Evolutionary conservation across 2,797 vertebrate species (phyloP), one percentile per base, ranked within the genome.

Genomic region (Pantherophis vulpinus): DNA sequence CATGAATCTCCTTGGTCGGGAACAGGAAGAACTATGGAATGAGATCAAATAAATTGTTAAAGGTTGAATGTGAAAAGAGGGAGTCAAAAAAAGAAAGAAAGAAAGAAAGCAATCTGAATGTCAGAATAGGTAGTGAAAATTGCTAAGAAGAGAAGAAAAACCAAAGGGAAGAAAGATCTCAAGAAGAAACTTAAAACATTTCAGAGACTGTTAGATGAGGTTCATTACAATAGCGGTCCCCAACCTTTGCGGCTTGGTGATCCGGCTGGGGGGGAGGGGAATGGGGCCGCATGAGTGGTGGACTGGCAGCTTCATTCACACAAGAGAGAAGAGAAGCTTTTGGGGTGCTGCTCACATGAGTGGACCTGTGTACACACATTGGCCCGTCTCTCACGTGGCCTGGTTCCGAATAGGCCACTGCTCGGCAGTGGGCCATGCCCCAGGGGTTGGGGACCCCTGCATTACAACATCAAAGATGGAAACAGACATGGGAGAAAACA

Each of bases 211-310:
- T 70, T 70, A 70, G 63, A 70, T 2, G 29, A 70, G 63, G n/a
- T 70, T n/a, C 13, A n/a, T 70, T 14, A 16, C 63, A 63, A 63
- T 23, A 27, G 9, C 1, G 0, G 25, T 1, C 3, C 10, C 10
- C 61, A 63, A 29, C 3, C 25, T 29, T 63, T 29, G 10, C 0
- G 25, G 61, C 1, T 63, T 63, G 9, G 61, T 3, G 1, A 27
- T 0, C 61, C 0, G 25, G 27, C 10, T 63, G 61, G 3, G 3
- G 59, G 61, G 60, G 61, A 29, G 61, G 27, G 61, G 61, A 63
- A 63, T 1, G 3, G 7, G 1, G 10, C 25, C 3, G 3, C 10
- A 63, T 2, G 2, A 27, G 23, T 0, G 9, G 25, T 27, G 60
- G 9, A 7, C 60, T 61, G 60, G 60, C 25, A 27, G 61, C 25